Conservation (phyloP, 2,113 vertebrate species). For the Nothocercus julius region DNA sequence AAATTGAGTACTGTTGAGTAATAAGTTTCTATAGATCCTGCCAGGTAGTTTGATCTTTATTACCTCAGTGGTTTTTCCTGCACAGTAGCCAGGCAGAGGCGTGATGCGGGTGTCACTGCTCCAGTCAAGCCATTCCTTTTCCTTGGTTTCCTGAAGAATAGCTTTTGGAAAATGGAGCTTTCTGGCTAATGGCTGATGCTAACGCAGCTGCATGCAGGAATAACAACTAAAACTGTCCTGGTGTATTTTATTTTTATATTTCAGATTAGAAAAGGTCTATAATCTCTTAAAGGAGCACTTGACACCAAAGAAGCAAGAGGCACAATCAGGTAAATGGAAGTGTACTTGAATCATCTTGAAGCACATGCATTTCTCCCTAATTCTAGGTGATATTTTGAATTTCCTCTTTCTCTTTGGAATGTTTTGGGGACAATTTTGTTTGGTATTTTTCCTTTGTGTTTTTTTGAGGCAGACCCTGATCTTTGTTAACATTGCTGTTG, state of each 20-base stretch:
- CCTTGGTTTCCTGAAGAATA: background rate
- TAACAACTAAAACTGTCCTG: background rate
- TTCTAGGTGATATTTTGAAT: background rate
- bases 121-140: background rate
- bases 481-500: background rate
- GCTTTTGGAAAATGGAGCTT: background rate
- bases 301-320: conserved; percentile 84
- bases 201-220: background rate
- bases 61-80: background rate
- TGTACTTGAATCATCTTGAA: background rate
- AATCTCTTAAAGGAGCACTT: conserved; percentile 91
- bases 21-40: background rate
- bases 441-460: background rate
- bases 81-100: background rate
- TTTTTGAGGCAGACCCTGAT: background rate
- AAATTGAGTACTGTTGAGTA: background rate
- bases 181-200: background rate
- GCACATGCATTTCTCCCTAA: background rate
- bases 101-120: background rate
- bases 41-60: background rate
- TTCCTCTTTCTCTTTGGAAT: background rate
- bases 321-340: conserved; percentile 80
- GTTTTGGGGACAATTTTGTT: background rate
- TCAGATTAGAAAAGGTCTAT: conserved; percentile 95
- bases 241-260: conserved; percentile 32